phyloP scores from a whole-genome alignment of 1,140 invertebrate species.

The Pygmarrhopalites habei region DNA sequence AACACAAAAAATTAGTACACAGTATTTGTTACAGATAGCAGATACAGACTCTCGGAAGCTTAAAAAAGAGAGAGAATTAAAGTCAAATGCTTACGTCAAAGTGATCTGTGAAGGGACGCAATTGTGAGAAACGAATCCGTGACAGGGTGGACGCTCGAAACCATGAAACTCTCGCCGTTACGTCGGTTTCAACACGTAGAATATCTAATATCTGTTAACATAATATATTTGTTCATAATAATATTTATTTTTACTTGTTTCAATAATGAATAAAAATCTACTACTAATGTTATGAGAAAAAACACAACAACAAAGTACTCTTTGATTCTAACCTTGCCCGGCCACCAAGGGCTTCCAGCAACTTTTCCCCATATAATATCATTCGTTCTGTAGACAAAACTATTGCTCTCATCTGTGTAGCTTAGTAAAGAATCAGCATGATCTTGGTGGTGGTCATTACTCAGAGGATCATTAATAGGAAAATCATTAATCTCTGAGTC shows the following conservation, averaged over 20 bases:
- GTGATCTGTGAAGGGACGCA: conserved; percentile 19
- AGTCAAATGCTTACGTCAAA: conserved; percentile 30
- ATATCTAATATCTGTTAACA: conserved; percentile 25
- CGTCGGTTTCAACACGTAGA: conserved; percentile 5
- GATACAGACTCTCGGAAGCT: neutral
- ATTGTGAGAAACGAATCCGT: conserved; percentile 14
- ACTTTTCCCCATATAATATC: conserved; percentile 30
- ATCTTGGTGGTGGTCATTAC: neutral
- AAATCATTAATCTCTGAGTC: conserved; percentile 9
- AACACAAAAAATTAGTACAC: neutral
- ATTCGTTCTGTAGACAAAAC: conserved; percentile 17
- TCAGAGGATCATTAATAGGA: neutral
- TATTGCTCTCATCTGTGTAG: conserved; percentile 10
- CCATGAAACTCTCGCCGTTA: conserved; percentile 21
- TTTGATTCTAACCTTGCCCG: conserved; percentile 23
- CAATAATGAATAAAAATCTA: neutral
- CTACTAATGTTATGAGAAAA: neutral
- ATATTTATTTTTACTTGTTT: neutral
- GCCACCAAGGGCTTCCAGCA: conserved; percentile 29
- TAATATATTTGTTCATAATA: neutral
- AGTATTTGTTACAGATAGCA: neutral
- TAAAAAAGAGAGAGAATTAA: no score
- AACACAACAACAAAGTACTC: no score
- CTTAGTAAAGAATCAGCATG: conserved; percentile 2
- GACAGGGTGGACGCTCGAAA: conserved; percentile 22